A percentile compares a stretch with the other conserved stretches of the same genome.
phyloP scores from a whole-genome alignment of 1,140 invertebrate species.

The Philotrypesis tridentata region DNA sequence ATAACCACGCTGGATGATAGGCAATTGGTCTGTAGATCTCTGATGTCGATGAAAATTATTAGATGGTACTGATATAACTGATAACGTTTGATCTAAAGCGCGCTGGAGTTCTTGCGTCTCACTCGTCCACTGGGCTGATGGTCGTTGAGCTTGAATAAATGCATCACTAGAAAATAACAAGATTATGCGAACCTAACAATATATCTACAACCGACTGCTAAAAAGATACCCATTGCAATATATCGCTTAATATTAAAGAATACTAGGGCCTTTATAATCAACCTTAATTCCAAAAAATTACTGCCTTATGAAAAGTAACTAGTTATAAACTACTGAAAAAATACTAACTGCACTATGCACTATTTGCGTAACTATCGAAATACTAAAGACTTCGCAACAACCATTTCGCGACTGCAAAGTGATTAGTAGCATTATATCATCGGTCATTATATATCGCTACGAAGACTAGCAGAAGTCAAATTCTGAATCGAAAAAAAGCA shows the following conservation, averaged over 20 bases:
- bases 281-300: too few relatives aligned
- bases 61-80: slow-evolving; percentile 59
- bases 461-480: too few relatives aligned
- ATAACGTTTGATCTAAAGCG: slow-evolving; percentile 62
- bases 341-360: too few relatives aligned
- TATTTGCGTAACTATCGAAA: too few relatives aligned
- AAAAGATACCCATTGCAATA: neutral
- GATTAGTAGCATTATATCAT: too few relatives aligned
- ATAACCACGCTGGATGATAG: slow-evolving; percentile 52
- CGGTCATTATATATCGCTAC: too few relatives aligned
- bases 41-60: slow-evolving; percentile 50
- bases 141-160: slow-evolving; percentile 95
- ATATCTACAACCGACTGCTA: neutral
- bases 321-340: too few relatives aligned
- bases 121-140: slow-evolving; percentile 93
- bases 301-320: too few relatives aligned
- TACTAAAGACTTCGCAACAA: too few relatives aligned
- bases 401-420: too few relatives aligned
- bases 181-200: slow-evolving; percentile 65
- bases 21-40: neutral
- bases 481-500: too few relatives aligned
- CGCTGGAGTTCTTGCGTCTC: slow-evolving; percentile 83
- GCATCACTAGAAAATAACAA: slow-evolving; percentile 93
- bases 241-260: neutral
- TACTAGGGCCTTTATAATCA: too few relatives aligned